Percentiles rank a stretch among this genome's conserved stretches.
Evolutionary conservation across 2,113 vertebrate genomes (phyloP).

Genomic region (Oreochromis spilurus): DNA sequence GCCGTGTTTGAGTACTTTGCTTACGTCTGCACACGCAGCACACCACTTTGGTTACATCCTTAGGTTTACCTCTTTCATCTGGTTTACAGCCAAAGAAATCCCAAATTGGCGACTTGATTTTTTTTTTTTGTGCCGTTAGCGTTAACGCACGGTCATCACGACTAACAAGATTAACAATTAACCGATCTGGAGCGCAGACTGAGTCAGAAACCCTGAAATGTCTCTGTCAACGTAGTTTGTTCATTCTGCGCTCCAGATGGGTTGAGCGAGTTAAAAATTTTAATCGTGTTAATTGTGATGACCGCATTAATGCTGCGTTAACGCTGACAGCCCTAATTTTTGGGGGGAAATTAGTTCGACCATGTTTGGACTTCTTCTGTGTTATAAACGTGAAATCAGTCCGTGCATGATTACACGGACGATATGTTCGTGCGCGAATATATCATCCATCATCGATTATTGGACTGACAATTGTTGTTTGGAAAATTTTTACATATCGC

Average conservation of each 20-base stretch:
- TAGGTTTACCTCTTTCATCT: no score
- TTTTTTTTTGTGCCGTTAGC: no score
- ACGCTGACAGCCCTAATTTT: background rate
- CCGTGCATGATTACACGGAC: background rate
- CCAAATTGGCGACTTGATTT: no score
- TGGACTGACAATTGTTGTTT: background rate
- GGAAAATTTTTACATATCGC: background rate
- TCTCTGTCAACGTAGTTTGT: no score
- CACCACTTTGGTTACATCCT: no score
- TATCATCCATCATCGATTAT: background rate
- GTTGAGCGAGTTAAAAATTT: background rate
- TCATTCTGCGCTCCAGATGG: background rate
- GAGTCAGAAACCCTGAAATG: no score
- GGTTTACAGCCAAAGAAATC: no score
- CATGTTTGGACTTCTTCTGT: background rate
- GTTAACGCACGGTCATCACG: no score
- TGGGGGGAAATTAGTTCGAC: background rate
- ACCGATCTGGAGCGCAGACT: no score
- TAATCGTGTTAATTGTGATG: background rate
- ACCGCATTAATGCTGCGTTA: background rate
- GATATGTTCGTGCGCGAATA: background rate
- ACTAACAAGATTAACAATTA: no score
- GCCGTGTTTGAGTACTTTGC: no score
- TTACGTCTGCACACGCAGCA: no score
- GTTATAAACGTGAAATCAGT: background rate